phyloP scores from a whole-genome alignment of 2,797 vertebrate species.

The Danio kyathit region DNA sequence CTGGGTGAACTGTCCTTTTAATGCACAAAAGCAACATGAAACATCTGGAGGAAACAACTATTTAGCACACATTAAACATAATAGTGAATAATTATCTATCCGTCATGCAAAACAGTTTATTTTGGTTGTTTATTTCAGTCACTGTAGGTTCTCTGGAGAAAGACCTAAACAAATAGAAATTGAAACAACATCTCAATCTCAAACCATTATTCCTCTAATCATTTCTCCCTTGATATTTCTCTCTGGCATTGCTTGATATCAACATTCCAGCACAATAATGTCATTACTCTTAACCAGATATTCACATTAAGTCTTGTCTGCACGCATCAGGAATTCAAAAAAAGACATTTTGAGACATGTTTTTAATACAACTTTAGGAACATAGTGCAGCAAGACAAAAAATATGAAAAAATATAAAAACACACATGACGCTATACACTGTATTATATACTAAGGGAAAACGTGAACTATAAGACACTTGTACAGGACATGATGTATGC shows the following conservation, averaged over 20 bases:
- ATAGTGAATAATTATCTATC: not conserved
- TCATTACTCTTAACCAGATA: not conserved
- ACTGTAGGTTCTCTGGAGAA: constrained; percentile 20
- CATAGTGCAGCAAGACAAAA: not conserved
- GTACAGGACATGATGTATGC: not conserved
- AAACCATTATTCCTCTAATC: not conserved
- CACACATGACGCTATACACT: not conserved
- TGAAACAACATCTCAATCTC: constrained; percentile 12
- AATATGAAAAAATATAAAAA: not conserved
- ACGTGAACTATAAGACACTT: not conserved
- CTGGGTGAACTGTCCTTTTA: not conserved
- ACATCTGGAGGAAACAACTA: not conserved
- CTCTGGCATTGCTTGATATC: not conserved
- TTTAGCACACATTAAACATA: not conserved
- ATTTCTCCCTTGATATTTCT: constrained; percentile 12
- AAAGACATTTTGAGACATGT: not conserved
- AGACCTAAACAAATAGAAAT: not conserved
- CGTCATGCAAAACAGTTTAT: not conserved
- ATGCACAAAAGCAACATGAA: not conserved
- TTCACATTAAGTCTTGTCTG: not conserved
- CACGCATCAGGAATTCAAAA: not conserved
- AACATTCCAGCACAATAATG: constrained; percentile 4
- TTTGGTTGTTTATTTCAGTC: constrained; percentile 12
- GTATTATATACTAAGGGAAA: not conserved
- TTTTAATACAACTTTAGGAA: not conserved